Percentiles rank a stretch among this genome's conserved stretches.
Conservation (phyloP, 64 coral and sea anemone species). For the Anthopleura sola region DNA sequence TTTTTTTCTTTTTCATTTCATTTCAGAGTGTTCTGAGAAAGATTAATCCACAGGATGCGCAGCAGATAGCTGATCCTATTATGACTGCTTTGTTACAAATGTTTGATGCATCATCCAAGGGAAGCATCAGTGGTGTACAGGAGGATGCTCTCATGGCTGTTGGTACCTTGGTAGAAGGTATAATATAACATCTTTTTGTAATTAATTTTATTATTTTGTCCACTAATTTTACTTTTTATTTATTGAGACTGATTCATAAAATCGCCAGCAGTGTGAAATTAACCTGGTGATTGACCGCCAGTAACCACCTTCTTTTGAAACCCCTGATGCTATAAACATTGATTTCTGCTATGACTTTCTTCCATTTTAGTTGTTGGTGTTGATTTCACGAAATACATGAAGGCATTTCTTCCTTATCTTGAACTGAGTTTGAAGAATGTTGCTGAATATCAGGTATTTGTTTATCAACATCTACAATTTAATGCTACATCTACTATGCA, state of each 20-base stretch:
- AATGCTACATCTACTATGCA: too few species aligned
- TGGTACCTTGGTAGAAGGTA: conserved; percentile 92
- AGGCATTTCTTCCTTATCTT: conserved; percentile 86
- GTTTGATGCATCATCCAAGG: conserved; percentile 52
- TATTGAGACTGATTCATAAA: too few species aligned
- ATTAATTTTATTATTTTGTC: too few species aligned
- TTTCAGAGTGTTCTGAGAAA: conserved; percentile 91
- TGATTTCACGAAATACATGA: conserved; percentile 79
- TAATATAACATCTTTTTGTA: not conserved
- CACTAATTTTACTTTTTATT: too few species aligned
- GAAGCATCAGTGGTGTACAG: conserved; percentile 66
- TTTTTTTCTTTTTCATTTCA: not conserved
- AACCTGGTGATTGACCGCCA: too few species aligned
- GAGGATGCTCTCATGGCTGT: conserved; percentile 98
- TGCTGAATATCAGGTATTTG: conserved; percentile 88
- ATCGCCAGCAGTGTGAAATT: too few species aligned
- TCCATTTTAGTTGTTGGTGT: conserved; percentile 73
- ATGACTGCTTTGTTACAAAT: conserved; percentile 92
- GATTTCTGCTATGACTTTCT: not conserved
- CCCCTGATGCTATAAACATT: too few species aligned
- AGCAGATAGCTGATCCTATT: conserved; percentile 74
- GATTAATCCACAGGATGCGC: conserved; percentile 68
- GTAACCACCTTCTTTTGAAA: too few species aligned
- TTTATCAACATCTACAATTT: not conserved
- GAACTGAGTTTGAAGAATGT: conserved; percentile 57